These are phyloP conservation scores for Menidia menidia DNA, from an alignment of 2,797 vertebrate genomes.

Conservation along the genomic window DNA sequence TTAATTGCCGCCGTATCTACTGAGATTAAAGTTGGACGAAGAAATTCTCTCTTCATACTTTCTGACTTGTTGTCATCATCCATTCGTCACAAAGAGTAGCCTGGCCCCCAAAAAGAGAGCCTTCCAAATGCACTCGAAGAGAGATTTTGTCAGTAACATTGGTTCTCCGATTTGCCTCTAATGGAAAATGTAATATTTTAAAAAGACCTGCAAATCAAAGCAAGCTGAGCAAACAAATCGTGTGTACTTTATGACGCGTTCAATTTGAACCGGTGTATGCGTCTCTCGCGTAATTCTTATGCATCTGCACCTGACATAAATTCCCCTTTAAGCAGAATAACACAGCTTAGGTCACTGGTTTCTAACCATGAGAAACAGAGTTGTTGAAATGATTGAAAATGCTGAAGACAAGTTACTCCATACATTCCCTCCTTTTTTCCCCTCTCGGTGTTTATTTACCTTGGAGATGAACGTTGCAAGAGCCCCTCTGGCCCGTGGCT, in stretches of 20 bases:
- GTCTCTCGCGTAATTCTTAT: constrained; percentile 35
- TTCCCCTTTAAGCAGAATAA: constrained; percentile 59
- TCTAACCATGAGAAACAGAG: constrained; percentile 66
- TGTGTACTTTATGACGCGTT: constrained; percentile 75
- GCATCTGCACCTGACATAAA: constrained; percentile 59
- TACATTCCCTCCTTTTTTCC: constrained; percentile 35
- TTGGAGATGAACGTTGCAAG: constrained; percentile 58
- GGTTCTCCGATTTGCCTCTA: constrained; percentile 47
- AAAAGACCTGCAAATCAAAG: constrained; percentile 69
- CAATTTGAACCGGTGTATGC: constrained; percentile 50
- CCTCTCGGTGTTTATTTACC: constrained; percentile 68
- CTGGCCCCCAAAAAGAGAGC: constrained; percentile 17
- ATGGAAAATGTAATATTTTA: constrained; percentile 57
- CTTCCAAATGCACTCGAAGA: constrained; percentile 32
- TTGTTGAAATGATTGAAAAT: constrained; percentile 70
- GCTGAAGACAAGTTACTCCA: constrained; percentile 33
- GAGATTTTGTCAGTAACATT: constrained; percentile 46
- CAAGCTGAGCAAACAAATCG: constrained; percentile 61
- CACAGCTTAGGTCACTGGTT: constrained; percentile 35
- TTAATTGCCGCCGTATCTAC: constrained; percentile 29
- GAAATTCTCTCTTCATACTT: constrained; percentile 44
- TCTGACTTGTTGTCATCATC: constrained; percentile 61
- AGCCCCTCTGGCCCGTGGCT: constrained; percentile 28
- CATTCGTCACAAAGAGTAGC: constrained; percentile 52
- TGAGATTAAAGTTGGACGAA: constrained; percentile 56